Evolutionary conservation across 2,888 invertebrate genomes (phyloP).

Genomic region (Abscondita cerata): DNA sequence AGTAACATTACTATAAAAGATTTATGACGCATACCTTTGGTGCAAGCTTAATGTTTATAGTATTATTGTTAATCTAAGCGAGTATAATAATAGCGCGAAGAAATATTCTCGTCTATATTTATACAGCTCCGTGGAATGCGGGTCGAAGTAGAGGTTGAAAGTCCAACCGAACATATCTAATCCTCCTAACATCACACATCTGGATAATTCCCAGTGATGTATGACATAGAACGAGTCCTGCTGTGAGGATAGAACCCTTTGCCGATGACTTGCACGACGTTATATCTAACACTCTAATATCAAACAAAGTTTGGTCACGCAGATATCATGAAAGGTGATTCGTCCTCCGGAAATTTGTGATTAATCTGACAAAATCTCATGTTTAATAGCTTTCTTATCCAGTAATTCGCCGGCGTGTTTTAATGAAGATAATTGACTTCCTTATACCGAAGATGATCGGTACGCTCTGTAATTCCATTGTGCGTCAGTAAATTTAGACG

Average conservation of each 20-base stretch:
- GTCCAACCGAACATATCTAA: constrained; percentile 32
- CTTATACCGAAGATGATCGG: constrained; percentile 30
- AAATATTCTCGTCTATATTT: constrained; percentile 18
- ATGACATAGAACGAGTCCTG: constrained; percentile 30
- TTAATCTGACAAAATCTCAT: constrained; percentile 33
- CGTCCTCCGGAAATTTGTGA: constrained; percentile 30
- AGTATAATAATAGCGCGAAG: constrained; percentile 20
- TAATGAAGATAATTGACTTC: constrained; percentile 35
- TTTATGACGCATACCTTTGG: too few relatives aligned
- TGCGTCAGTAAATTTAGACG: constrained; percentile 32
- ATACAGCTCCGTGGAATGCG: constrained; percentile 21
- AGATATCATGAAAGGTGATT: constrained; percentile 17
- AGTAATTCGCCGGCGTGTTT: constrained; percentile 18
- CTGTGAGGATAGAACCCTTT: constrained; percentile 30
- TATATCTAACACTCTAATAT: constrained; percentile 25
- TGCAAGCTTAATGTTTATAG: background rate
- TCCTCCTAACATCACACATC: constrained; percentile 38
- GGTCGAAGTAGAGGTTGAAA: constrained; percentile 22
- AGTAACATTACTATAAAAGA: too few relatives aligned
- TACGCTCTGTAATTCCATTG: constrained; percentile 32
- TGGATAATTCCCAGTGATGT: constrained; percentile 42
- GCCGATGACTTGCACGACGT: constrained; percentile 31
- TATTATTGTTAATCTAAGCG: constrained; percentile 18
- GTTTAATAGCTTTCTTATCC: constrained; percentile 34
- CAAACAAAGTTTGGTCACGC: constrained; percentile 24